These are phyloP conservation scores for Drosophila hawaiiensis DNA, from an alignment of 2,888 invertebrate species.

Conservation along the genomic window DNA sequence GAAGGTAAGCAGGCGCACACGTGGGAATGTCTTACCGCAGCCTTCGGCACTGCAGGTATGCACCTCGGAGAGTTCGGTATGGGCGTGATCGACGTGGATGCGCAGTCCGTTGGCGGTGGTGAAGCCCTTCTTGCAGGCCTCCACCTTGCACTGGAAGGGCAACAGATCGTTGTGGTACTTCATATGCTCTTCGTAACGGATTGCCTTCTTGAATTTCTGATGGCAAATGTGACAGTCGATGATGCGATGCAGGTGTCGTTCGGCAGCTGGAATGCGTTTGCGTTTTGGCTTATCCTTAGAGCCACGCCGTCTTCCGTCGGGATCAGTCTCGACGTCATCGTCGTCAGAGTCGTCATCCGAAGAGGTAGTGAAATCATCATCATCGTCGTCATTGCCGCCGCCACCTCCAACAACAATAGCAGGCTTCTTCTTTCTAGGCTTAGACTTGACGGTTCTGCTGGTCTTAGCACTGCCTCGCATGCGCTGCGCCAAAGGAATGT, in stretches of 20 bases:
- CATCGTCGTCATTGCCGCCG: slow-evolving; percentile 53
- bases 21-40: slow-evolving; percentile 80
- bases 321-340: slow-evolving; percentile 27
- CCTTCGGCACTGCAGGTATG: slow-evolving; percentile 80
- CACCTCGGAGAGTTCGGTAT: slow-evolving; percentile 80
- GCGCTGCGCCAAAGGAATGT: slow-evolving; percentile 78
- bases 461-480: slow-evolving; percentile 49
- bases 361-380: slow-evolving; percentile 41
- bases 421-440: slow-evolving; percentile 45
- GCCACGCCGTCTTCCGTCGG: slow-evolving; percentile 26
- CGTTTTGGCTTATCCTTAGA: slow-evolving; percentile 65
- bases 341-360: slow-evolving; percentile 56
- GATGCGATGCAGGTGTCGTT: slow-evolving; percentile 77
- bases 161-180: slow-evolving; percentile 82
- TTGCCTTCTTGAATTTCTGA: slow-evolving; percentile 81
- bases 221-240: slow-evolving; percentile 83
- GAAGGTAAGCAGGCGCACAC: slow-evolving; percentile 81
- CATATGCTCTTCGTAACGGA: slow-evolving; percentile 83
- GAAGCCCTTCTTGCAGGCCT: slow-evolving; percentile 81
- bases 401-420: slow-evolving; percentile 17
- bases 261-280: slow-evolving; percentile 72
- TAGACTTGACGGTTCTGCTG: slow-evolving; percentile 38
- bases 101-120: slow-evolving; percentile 81
- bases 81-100: slow-evolving; percentile 81
- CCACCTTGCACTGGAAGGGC: slow-evolving; percentile 82